phyloP scores from a whole-genome alignment of 2,888 invertebrate species.

The Escarpia spicata region DNA sequence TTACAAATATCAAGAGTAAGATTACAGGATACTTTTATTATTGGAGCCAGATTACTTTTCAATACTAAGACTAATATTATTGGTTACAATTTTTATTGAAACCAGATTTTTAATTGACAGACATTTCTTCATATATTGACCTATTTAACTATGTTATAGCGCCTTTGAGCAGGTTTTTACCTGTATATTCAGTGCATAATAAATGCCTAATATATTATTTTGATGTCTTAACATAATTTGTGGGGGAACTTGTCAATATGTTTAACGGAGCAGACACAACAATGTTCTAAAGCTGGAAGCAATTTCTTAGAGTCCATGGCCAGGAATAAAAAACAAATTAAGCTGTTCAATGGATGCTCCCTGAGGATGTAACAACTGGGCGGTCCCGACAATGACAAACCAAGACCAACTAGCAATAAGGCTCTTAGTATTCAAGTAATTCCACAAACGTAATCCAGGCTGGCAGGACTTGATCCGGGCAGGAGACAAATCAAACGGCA shows the following conservation, averaged over 20 bases:
- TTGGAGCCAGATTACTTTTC: too few species aligned
- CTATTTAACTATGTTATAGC: not conserved
- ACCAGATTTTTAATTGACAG: too few species aligned
- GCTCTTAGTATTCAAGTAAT: conserved; percentile 12
- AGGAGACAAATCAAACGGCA: not conserved
- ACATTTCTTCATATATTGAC: not conserved
- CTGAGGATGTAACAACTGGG: not conserved
- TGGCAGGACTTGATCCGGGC: not conserved
- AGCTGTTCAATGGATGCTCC: not conserved
- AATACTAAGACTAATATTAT: too few species aligned
- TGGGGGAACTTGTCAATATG: not conserved
- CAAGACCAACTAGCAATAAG: not conserved
- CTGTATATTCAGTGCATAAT: not conserved
- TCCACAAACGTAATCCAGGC: not conserved
- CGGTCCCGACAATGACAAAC: not conserved
- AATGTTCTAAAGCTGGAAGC: too few species aligned
- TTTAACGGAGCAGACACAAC: not conserved
- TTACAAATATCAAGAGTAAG: too few species aligned
- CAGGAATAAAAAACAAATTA: not conserved
- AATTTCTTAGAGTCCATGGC: not conserved
- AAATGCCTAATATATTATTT: not conserved
- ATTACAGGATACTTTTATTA: too few species aligned
- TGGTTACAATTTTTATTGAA: too few species aligned
- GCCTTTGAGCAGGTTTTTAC: too few species aligned
- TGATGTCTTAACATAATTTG: not conserved